Evolutionary conservation across 2,113 vertebrate genomes (phyloP), one percentile per base, ranked within the genome.

Genomic region (Condylura cristata): DNA sequence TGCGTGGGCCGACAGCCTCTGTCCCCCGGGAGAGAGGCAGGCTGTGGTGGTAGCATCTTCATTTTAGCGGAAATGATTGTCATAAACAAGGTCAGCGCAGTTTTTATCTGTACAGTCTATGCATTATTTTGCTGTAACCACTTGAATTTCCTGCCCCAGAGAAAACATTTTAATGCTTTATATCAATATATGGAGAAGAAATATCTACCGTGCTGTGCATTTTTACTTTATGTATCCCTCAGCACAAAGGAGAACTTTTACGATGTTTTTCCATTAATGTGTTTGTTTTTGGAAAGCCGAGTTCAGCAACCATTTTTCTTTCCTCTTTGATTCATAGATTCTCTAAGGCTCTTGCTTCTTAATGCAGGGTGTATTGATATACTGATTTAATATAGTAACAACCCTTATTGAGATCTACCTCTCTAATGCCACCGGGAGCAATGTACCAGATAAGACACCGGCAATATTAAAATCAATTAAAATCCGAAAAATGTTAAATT

Each of bases 401-500:
- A 30, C 3, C 68, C n/a, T 76, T 70, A 93, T n/a, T 70, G 63
- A 95, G 96, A 87, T 91, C 75, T 26, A 89, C 70, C 95, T 96
- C 56, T 91, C 16, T 16, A 89, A 34, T 78, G 87, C 95, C 82
- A 41, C 11, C 0, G 46, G 83, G 28, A 61, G 86, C 8, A 8
- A 72, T n/a, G 44, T 96, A 78, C 53, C 71, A 90, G 87, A 16
- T 75, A 96, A 97, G 93, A 97, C 16, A 0, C 46, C 96, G 95
- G 44, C 48, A 87, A 93, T 88, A 97, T 96, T 97, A 96, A 97
- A 97, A 98, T 97, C 56, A 93, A 96, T 95, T 92, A 96, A 96
- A 96, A 39, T n/a, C 71, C 75, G 66, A 86, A 93, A 88, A 86
- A 87, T 26, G 26, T 89, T 75, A 91, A 89, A 44, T 81, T 93